Evolutionary conservation across 2,888 invertebrate genomes (phyloP).

Genomic region (Allacma fusca): DNA sequence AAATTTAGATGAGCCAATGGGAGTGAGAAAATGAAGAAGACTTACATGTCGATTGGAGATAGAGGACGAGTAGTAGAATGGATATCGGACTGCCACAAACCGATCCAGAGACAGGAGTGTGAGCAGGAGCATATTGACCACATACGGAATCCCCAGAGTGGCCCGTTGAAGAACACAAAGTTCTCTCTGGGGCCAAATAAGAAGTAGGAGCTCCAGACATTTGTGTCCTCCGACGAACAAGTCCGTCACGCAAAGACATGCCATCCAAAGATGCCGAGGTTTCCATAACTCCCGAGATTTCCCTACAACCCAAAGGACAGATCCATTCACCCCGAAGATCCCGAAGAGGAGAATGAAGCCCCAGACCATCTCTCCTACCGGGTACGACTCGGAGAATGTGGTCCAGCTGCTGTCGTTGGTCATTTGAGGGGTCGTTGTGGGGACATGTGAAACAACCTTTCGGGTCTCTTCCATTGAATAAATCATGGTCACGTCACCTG

Average conservation of each 20-base stretch:
- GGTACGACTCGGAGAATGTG: conserved; percentile 39
- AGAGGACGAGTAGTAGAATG: conserved; percentile 60
- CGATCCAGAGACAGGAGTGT: conserved; percentile 60
- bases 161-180: conserved; percentile 47
- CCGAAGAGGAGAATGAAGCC: conserved; percentile 57
- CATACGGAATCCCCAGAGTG: conserved; percentile 58
- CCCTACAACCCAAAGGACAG: conserved; percentile 59
- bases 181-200: conserved; percentile 45
- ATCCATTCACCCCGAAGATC: conserved; percentile 57
- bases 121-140: conserved; percentile 59
- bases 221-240: conserved; percentile 61
- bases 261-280: conserved; percentile 61
- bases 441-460: no score
- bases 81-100: conserved; percentile 60
- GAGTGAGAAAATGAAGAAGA: neutral
- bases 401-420: conserved; percentile 29
- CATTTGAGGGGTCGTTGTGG: neutral
- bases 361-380: conserved; percentile 56
- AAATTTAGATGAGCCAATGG: no score
- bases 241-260: conserved; percentile 60
- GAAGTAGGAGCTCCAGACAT: conserved; percentile 55
- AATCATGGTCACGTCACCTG: conserved; percentile 14
- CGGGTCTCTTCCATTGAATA: conserved; percentile 35
- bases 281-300: conserved; percentile 61
- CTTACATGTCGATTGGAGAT: conserved; percentile 60